phyloP scores from a whole-genome alignment of 2,797 vertebrate species.

The Zenarchopterus dispar region DNA sequence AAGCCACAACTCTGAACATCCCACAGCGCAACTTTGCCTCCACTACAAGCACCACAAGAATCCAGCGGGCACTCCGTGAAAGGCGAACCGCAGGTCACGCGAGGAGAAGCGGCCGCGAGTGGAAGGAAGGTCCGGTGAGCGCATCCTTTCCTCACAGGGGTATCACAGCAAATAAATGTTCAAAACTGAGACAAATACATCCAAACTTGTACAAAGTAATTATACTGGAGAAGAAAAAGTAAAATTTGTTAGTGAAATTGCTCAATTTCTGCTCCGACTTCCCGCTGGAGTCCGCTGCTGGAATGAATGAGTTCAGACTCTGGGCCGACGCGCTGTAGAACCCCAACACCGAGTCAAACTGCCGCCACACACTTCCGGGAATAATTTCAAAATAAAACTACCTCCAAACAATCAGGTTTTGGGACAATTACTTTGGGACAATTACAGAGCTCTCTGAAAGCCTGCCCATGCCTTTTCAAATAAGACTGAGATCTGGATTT shows the following conservation, averaged over 20 bases:
- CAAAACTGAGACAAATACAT: background rate
- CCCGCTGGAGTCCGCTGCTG: constrained; percentile 20
- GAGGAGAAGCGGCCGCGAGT: constrained; percentile 45
- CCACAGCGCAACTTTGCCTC: constrained; percentile 38
- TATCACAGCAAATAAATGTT: background rate
- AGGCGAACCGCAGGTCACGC: constrained; percentile 49
- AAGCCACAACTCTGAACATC: constrained; percentile 23
- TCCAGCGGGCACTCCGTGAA: constrained; percentile 19
- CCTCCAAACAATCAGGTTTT: background rate
- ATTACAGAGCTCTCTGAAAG: no score
- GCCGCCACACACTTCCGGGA: background rate
- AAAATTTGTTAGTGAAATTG: constrained; percentile 1
- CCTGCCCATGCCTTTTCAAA: no score
- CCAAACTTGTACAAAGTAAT: background rate
- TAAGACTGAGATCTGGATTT: no score
- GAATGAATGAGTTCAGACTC: constrained; percentile 54
- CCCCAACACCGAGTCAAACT: constrained; percentile 20
- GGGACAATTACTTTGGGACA: no score
- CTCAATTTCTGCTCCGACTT: constrained; percentile 12
- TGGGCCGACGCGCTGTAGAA: constrained; percentile 44
- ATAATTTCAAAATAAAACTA: constrained; percentile 44
- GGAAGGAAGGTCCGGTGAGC: constrained; percentile 27
- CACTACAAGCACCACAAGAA: background rate
- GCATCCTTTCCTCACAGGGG: background rate
- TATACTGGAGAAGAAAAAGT: background rate